phyloP scores from a whole-genome alignment of 2,113 vertebrate genomes.

The Anguilla rostrata region DNA sequence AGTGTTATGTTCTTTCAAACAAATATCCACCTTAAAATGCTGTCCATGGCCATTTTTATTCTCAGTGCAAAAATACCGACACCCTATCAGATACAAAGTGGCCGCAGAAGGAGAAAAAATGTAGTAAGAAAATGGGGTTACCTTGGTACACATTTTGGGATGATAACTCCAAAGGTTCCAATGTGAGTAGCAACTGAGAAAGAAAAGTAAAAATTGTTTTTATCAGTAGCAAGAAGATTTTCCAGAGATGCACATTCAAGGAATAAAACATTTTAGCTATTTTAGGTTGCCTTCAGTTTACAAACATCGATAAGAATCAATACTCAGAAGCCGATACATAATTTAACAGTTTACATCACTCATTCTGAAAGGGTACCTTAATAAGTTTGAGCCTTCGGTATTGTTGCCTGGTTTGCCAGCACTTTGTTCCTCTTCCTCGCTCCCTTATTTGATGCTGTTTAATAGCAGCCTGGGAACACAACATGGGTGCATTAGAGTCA shows the following conservation, averaged over 20 bases:
- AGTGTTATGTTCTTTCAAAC: neutral
- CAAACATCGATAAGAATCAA: neutral
- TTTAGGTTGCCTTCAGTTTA: neutral
- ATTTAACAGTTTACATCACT: neutral
- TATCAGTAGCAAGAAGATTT: neutral
- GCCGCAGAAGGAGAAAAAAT: neutral
- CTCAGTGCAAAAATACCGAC: neutral
- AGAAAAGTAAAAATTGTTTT: neutral
- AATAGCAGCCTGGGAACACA: neutral
- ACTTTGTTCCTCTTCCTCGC: neutral
- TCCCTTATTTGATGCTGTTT: neutral
- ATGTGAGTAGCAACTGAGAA: neutral
- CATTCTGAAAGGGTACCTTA: neutral
- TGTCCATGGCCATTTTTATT: neutral
- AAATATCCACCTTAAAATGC: neutral
- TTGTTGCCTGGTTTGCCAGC: neutral
- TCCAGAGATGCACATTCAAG: neutral
- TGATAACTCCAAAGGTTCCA: too few species aligned
- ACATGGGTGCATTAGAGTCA: neutral
- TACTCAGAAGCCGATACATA: neutral
- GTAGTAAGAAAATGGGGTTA: neutral
- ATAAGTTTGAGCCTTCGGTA: neutral
- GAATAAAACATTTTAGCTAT: neutral
- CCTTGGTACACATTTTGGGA: neutral
- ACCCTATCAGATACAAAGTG: neutral